phyloP scores from a whole-genome alignment of 2,888 invertebrate species.

The Pachymerium ferrugineum region DNA sequence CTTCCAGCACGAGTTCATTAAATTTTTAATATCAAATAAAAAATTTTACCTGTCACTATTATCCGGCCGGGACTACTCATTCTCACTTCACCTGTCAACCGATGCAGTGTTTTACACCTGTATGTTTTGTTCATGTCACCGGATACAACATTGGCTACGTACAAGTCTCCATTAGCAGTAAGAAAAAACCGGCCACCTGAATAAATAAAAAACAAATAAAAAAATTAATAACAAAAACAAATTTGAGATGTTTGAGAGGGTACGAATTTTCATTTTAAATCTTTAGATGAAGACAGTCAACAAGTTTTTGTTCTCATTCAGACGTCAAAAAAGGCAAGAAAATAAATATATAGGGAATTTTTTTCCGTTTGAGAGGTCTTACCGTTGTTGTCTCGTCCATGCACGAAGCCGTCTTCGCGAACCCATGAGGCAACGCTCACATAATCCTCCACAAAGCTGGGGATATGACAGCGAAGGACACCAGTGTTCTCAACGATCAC shows the following conservation, averaged over 20 bases:
- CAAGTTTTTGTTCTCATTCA: background rate
- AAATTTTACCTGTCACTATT: slow-evolving; percentile 36
- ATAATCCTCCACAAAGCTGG: slow-evolving; percentile 31
- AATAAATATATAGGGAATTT: background rate
- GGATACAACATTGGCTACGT: slow-evolving; percentile 35
- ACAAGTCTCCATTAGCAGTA: slow-evolving; percentile 36
- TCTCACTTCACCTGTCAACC: slow-evolving; percentile 35
- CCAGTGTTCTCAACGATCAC: slow-evolving; percentile 32
- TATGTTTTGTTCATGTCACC: slow-evolving; percentile 35
- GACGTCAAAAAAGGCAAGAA: background rate
- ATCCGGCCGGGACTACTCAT: slow-evolving; percentile 36
- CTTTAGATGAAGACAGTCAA: background rate
- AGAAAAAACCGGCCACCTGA: slow-evolving; percentile 36
- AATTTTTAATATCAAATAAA: background rate
- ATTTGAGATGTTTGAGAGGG: background rate
- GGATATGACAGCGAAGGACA: slow-evolving; percentile 30
- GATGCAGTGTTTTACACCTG: slow-evolving; percentile 36
- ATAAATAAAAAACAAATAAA: slow-evolving; percentile 5
- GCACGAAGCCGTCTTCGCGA: slow-evolving; percentile 17
- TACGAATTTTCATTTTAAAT: background rate
- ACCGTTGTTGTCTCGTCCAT: slow-evolving; percentile 28
- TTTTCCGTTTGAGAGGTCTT: background rate
- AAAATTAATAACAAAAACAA: background rate
- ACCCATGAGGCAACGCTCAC: slow-evolving; percentile 31
- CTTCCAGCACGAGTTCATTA: background rate